Evolutionary conservation across 92 coral and sea anemone species (phyloP), one percentile per base, ranked within the genome.

Genomic region (Galaxea fascicularis): DNA sequence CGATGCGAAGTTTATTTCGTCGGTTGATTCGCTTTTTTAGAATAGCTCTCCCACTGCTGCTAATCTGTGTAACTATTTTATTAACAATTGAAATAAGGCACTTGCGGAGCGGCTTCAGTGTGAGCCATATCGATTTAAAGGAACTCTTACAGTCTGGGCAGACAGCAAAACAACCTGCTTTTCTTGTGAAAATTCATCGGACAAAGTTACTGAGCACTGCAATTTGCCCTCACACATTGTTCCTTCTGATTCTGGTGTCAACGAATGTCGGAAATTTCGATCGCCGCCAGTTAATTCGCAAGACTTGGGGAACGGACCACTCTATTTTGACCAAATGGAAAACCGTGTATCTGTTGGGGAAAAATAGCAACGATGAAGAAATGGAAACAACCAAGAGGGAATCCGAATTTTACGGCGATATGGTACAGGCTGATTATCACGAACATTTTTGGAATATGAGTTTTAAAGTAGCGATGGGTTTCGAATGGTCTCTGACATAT

Each of bases 381-480:
- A 89, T 85, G 88, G 46, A 30, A 20, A 67, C 54, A 8, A 58
- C 78, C 11, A 70, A 31, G 30, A 58, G 53, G 20, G 95, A 92
- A 56, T 77, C 86, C 24, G 69, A 76, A 28, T 27, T 92, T 20
- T 92, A 85, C 76, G 93, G 92, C 20, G 95, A 92, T 54, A 87
- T 92, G 73, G 83, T 92, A 1, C 77, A 73, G 24, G 87, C 88
- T 17, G 88, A 77, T 45, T 92, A 89, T 72, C 52, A 73, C n/a
- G 95, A 92, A 22, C 71, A 83, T 25, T 92, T 92, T 77, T 85
- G 85, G 82, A 92, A 85, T 71, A 89, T 89, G 95, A 87, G 88
- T 30, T 92, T 75, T 44, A 92, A 92, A 72, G 93, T 92, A 20
- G 95, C 95, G 30, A 92, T 92, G 95, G 95, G 95, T 1, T 92